Base-by-base conservation (phyloP, 2,888 invertebrate species). In the Plemyria rubiginata region DNA sequence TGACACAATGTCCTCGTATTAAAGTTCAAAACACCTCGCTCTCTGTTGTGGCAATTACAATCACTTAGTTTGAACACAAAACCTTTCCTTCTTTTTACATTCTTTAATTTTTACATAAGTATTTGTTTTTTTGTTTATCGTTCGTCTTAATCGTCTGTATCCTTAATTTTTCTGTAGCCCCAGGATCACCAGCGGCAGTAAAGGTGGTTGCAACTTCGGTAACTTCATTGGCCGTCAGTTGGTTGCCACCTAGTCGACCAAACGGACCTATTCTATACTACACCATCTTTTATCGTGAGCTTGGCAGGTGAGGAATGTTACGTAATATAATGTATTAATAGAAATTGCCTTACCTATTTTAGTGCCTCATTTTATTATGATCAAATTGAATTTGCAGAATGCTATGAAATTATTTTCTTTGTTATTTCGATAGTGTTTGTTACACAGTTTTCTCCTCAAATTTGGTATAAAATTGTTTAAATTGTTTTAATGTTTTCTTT, bases 231-330 rank as follows among this genome's bases (percentile, higher is more conserved):
- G 94, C 97, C 69, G 95, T 98, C 55, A 96, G 97, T 68, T 98
- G 98, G 98, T 88, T 96, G 68, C 95, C 96, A 51, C 98, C 98
- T 22, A 93, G 94, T 72, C 95, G 96, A 77, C 95, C 96, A 0
- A 98, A 97, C 82, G 98, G 98, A 57, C 94, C 95, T 60, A 95
- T 98, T 59, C 94, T 95, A 11, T 96, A 96, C 80, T 98, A 97
- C 76, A 96, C 96, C 11, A 94, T 98, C 6, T 97, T 97, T 84
- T 94, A 95, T 73, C 92, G 96, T 54, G 96, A 96, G 83, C 94
- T 95, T 67, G 96, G 96, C 71, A 93, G 94, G 86, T 52, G 41
- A 22, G 32, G 16, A 7, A 22, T 12, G 15, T 13, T 22, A 2
- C 22, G 3, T 22, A 6, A 13, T 6, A 16, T 15, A 45, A 3